A percentile compares a stretch with the other conserved stretches of the same genome.
Conservation (phyloP, 2,888 invertebrate species). For the Ophion ventricosus region DNA sequence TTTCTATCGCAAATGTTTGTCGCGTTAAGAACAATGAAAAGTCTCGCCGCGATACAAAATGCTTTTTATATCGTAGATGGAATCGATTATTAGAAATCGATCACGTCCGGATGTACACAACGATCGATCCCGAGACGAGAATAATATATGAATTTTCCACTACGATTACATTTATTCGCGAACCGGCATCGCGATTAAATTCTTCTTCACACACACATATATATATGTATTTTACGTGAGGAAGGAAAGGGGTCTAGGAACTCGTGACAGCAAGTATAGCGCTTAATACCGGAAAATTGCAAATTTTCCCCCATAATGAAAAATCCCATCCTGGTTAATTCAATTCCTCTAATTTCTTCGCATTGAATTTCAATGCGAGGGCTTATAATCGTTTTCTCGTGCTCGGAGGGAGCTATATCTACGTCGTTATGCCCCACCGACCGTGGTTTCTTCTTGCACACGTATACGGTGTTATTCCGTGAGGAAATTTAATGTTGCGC, state of each 20-base stretch:
- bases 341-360: conserved; percentile 80
- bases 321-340: conserved; percentile 80
- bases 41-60: background rate
- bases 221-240: conserved; percentile 22
- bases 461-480: conserved; percentile 19
- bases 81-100: background rate
- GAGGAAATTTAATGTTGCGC: conserved; percentile 64
- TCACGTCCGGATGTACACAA: background rate
- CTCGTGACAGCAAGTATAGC: conserved; percentile 67
- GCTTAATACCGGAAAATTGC: conserved; percentile 81
- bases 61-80: background rate
- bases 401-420: conserved; percentile 51
- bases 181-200: conserved; percentile 44
- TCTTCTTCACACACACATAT: background rate
- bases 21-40: background rate
- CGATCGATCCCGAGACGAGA: background rate
- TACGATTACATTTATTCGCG: conserved; percentile 69
- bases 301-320: conserved; percentile 82
- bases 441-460: conserved; percentile 16
- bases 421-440: conserved; percentile 36
- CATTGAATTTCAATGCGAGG: conserved; percentile 75
- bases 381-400: conserved; percentile 55
- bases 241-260: conserved; percentile 50
- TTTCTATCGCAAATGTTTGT: background rate
- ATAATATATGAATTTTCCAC: conserved; percentile 69